These are phyloP conservation scores for Brienomyrus brachyistius DNA, from an alignment of 2,113 vertebrate genomes.

Conservation along the genomic window DNA sequence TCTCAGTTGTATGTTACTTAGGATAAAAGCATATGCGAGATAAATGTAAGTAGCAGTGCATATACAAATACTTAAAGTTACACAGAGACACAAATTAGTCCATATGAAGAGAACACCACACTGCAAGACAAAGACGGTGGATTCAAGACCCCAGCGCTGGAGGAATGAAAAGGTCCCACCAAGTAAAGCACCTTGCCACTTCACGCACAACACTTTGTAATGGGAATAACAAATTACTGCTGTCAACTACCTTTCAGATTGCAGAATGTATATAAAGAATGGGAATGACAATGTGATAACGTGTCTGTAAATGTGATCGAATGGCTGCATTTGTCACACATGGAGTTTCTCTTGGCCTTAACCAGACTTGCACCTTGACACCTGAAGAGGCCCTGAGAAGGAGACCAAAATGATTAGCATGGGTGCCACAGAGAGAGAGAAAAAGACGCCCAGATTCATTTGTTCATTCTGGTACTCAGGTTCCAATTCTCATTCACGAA, in stretches of 20 bases:
- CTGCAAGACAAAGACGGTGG: background rate
- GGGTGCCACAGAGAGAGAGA: background rate
- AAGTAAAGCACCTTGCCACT: background rate
- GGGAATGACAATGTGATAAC: background rate
- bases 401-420: background rate
- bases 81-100: background rate
- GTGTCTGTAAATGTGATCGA: background rate
- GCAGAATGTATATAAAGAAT: background rate
- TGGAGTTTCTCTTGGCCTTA: background rate
- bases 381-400: background rate
- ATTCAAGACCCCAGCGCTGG: background rate
- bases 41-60: background rate
- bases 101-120: background rate
- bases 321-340: background rate
- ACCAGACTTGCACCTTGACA: background rate
- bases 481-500: constrained; percentile 22
- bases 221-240: background rate
- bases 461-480: background rate
- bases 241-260: background rate
- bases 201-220: background rate
- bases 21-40: background rate
- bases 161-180: background rate
- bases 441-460: background rate
- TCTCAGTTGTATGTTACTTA: background rate
- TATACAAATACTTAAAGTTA: background rate